A percentile compares a stretch with the other conserved stretches of the same genome.
phyloP scores from a whole-genome alignment of 2,113 vertebrate species.

The Ornithorhynchus anatinus region DNA sequence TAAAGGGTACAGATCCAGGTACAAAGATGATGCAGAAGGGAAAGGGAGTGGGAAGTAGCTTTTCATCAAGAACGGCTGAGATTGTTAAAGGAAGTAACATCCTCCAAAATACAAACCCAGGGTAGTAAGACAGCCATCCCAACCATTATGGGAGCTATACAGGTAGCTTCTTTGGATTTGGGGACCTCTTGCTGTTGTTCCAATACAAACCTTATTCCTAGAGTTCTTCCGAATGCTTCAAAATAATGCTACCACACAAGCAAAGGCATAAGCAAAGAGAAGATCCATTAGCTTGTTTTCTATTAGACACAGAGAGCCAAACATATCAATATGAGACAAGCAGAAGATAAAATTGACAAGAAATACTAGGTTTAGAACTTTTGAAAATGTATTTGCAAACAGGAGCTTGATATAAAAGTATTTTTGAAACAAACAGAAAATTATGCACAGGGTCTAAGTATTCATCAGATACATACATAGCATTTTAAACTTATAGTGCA shows the following conservation, averaged over 20 bases:
- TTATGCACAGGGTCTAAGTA: slow-evolving; percentile 32
- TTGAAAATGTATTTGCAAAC: slow-evolving; percentile 24
- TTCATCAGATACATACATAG: slow-evolving; percentile 24
- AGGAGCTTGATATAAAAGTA: slow-evolving; percentile 38
- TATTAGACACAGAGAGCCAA: slow-evolving; percentile 51
- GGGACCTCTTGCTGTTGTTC: not conserved
- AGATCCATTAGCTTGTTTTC: slow-evolving; percentile 59
- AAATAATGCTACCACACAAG: slow-evolving; percentile 60
- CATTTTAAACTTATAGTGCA: slow-evolving; percentile 59
- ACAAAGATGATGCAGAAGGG: no score
- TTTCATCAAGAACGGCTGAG: no score
- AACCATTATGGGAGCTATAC: not conserved
- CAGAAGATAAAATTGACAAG: slow-evolving; percentile 59
- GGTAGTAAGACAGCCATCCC: not conserved
- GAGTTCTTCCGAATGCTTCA: slow-evolving; percentile 49
- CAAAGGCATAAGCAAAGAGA: slow-evolving; percentile 51
- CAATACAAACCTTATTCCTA: not conserved
- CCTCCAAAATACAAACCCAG: not conserved
- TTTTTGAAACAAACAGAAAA: slow-evolving; percentile 45
- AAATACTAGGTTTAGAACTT: slow-evolving; percentile 57
- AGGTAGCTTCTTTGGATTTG: not conserved
- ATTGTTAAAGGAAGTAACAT: not conserved
- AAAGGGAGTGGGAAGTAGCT: no score
- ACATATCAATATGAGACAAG: slow-evolving; percentile 62
- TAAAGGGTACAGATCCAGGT: no score